Conservation (phyloP, 2,888 invertebrate species). For the Himalopsyche japonica region DNA sequence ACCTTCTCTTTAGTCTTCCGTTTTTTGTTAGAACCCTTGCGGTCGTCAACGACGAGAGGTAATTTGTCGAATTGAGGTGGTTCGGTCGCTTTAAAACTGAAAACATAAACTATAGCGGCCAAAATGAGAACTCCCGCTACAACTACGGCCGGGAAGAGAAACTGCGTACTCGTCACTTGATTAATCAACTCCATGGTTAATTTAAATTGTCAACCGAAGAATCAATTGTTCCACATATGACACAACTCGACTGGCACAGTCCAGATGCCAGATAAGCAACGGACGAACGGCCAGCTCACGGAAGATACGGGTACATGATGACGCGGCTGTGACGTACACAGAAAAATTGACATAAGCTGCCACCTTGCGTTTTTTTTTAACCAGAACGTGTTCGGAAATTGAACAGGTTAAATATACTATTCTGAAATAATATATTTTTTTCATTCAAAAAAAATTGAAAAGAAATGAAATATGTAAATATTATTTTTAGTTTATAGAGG, state of each 20-base stretch:
- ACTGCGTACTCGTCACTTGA: constrained; percentile 62
- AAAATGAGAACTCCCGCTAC: constrained; percentile 70
- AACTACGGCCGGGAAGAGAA: constrained; percentile 61
- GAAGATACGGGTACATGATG: constrained; percentile 66
- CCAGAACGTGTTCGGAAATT: constrained; percentile 15
- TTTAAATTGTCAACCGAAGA: constrained; percentile 11
- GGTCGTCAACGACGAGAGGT: constrained; percentile 65
- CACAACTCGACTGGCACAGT: constrained; percentile 32
- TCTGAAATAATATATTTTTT: no score
- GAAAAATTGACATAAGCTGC: constrained; percentile 47
- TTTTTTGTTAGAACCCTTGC: constrained; percentile 70
- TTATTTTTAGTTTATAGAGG: no score
- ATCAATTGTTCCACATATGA: constrained; percentile 42
- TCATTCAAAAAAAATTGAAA: no score
- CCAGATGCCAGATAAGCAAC: constrained; percentile 32
- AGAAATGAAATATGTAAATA: no score
- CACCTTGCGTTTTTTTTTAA: constrained; percentile 28
- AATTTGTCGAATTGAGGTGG: constrained; percentile 81
- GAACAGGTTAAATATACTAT: not conserved
- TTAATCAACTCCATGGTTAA: constrained; percentile 62
- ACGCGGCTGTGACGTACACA: constrained; percentile 67
- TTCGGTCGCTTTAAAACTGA: constrained; percentile 78
- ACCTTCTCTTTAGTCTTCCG: constrained; percentile 75
- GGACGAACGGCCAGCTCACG: constrained; percentile 46
- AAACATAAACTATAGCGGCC: constrained; percentile 74